Evolutionary conservation across 1,140 invertebrate genomes (phyloP).

Genomic region (Drosophila lini): DNA sequence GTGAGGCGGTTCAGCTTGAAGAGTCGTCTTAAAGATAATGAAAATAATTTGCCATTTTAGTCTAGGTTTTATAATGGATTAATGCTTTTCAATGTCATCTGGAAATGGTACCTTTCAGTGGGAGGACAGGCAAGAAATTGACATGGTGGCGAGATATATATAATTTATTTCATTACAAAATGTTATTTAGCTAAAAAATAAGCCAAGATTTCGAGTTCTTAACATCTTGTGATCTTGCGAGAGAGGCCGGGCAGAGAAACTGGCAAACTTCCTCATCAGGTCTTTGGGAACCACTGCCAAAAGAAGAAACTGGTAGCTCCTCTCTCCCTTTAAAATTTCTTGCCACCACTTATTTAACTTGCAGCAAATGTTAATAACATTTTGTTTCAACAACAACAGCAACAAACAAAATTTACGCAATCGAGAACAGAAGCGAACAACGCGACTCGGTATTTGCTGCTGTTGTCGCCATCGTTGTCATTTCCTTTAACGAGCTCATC

Average conservation of each 20-base stretch:
- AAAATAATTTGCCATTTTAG: constrained; percentile 8
- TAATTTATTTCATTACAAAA: background rate
- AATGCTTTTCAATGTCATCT: constrained; percentile 6
- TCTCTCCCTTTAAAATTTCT: background rate
- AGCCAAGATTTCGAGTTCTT: background rate
- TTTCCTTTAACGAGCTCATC: constrained; percentile 81
- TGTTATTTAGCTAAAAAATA: background rate
- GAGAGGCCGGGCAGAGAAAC: background rate
- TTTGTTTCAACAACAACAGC: constrained; percentile 51
- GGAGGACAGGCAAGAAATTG: too few relatives aligned
- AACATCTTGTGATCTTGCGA: background rate
- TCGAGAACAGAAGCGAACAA: constrained; percentile 59
- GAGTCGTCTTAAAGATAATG: constrained; percentile 23
- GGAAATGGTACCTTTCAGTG: background rate
- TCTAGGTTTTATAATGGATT: constrained; percentile 1
- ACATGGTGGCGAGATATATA: too few relatives aligned
- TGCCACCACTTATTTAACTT: constrained; percentile 53
- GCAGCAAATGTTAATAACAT: constrained; percentile 78
- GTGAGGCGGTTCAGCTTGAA: constrained; percentile 20
- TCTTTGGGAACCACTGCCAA: background rate
- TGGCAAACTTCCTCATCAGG: background rate
- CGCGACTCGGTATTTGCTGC: constrained; percentile 27
- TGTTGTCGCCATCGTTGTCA: constrained; percentile 55
- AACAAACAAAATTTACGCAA: constrained; percentile 71
- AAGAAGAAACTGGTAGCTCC: background rate